Evolutionary conservation across 2,888 invertebrate species (phyloP), one percentile per base, ranked within the genome.

Genomic region (Gibbula magus): DNA sequence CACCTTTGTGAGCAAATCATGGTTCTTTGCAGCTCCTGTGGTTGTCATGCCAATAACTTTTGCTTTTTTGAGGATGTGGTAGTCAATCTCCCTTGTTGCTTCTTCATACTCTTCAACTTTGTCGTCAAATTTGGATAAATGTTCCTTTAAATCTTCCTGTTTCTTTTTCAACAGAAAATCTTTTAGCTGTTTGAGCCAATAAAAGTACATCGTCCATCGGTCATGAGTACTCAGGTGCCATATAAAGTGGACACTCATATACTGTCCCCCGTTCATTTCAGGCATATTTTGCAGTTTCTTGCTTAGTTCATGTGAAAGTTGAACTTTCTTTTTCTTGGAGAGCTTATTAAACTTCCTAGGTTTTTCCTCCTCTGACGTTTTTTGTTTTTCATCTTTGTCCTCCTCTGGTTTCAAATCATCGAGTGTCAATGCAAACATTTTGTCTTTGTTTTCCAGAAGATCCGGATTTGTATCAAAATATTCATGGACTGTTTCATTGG

Each of bases 181-280:
- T 7, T 61, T 22, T 3, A 86, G 87, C 29, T 79, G 16, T 5
- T 82, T 25, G 8, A 91, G 83, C 93, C 93, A 94, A 73, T 84
- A 83, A 18, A 91, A 88, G 83, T 94, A 94, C 29, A 94, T 82
- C 22, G 88, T 90, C 94, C 94, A 94, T 81, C 93, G 91, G 0
- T 92, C 86, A 3, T 82, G 18, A 39, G 88, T 84, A 32, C 85
- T 75, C 25, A 92, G 82, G 52, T 85, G 82, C 86, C 92, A 86
- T 8, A 90, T 86, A 86, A 87, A 85, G 5, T 25, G 8, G 18
- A 91, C 78, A 10, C 52, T 16, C 0, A 77, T 54, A 20, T 82
- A 86, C 77, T 90, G 88, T 5, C 83, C 84, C n/a, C 85, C 82
- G 20, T 25, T 80, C 90, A 92, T 88, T 8, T 67, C 78, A 25